Evolutionary conservation across 2,797 vertebrate genomes (phyloP), one percentile per base, ranked within the genome.

Genomic region (Myiotriccus ornatus): DNA sequence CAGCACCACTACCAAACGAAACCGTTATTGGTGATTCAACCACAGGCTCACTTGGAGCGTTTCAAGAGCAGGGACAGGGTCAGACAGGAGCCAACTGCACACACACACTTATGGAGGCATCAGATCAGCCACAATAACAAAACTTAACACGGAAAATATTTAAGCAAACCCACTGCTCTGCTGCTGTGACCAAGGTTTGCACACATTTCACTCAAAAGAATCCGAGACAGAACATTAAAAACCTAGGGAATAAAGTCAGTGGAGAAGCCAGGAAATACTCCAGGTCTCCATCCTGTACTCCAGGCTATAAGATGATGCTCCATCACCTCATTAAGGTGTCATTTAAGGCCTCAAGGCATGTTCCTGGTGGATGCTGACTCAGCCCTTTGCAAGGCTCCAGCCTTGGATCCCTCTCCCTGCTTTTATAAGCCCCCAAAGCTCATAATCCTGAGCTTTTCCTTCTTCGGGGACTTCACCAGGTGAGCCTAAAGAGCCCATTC

Each of bases 331-430:
- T 83, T 47, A 84, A 56, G 7, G 1, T 44, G 70, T 0, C 4
- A 83, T 89, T 95, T 18, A 7, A 73, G 78, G 75, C 25, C 79
- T 41, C 11, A 27, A 25, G 62, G 28, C n/a, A 6, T 7, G 44
- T 35, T 63, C 44, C 80, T 18, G 32, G 21, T 19, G 53, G n/a
- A 56, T 84, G 89, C 91, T 94, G 95, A 88, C 68, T 95, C 94
- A 91, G 93, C 60, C 41, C 87, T 91, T 83, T 28, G 17, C 82
- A 57, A 52, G 17, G 4, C 44, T 79, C 28, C 32, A 6, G 4
- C 7, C 21, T 75, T 4, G 23, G 71, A 8, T 6, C 35, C 35
- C 34, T 37, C 35, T 35, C 24, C 35, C 24, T 19, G 24, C 16
- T 59, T 59, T 19, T 27, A 11, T 12, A 25, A 59, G 4, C 17